These are phyloP conservation scores for Muscicapa adusta DNA, from an alignment of 2,113 vertebrate species.

Conservation along the genomic window DNA sequence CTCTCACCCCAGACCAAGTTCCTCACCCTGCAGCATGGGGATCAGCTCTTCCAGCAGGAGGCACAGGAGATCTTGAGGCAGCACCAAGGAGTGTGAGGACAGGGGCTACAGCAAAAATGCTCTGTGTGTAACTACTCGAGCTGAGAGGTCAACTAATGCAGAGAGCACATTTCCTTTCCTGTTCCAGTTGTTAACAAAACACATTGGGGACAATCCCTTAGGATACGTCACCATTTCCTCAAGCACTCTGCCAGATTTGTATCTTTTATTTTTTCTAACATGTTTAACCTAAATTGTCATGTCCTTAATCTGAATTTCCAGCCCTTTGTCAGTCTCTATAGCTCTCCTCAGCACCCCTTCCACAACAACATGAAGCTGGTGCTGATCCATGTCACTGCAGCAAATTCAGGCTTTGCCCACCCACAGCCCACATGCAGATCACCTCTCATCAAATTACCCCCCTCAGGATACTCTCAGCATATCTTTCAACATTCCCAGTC, in stretches of 20 bases:
- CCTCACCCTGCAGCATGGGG: fast-evolving
- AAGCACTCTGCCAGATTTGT: not conserved
- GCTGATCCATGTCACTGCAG: not conserved
- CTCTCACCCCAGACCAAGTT: not conserved
- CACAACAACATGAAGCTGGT: not conserved
- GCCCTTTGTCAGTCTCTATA: not conserved
- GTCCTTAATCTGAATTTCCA: not conserved
- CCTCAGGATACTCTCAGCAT: not conserved
- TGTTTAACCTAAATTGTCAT: not conserved
- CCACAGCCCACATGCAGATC: not conserved
- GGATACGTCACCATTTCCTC: not conserved
- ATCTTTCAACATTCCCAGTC: not conserved
- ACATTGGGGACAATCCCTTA: not conserved
- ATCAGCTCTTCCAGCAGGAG: not conserved
- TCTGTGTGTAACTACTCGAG: not conserved
- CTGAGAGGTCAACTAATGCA: not conserved
- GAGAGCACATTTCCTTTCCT: not conserved
- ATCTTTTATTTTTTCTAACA: not conserved
- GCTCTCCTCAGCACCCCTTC: not conserved
- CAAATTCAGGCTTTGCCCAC: not conserved
- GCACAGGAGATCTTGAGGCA: not conserved
- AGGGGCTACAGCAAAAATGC: not conserved
- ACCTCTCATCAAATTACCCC: not conserved
- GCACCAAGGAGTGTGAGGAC: not conserved
- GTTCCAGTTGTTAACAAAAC: not conserved